Conservation (phyloP, 1,140 invertebrate species). For the Trichogramma pretiosum region DNA sequence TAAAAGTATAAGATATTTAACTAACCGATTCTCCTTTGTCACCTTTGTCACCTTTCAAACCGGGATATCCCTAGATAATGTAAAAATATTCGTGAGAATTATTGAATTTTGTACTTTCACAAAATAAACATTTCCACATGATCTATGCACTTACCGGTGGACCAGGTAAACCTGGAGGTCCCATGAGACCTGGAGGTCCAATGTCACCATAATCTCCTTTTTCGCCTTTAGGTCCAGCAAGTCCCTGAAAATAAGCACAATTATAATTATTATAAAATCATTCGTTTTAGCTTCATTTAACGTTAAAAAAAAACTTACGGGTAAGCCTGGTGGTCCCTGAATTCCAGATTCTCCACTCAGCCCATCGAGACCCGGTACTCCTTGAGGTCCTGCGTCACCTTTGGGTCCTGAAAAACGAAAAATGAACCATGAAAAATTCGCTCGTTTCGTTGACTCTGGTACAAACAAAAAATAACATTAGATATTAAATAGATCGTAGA, state of each 20-base stretch:
- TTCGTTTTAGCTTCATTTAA: not conserved
- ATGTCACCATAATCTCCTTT: conserved; percentile 87
- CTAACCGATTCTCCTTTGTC: conserved; percentile 88
- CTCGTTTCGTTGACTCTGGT: too few species aligned
- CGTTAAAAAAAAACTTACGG: conserved; percentile 45
- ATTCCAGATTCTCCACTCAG: conserved; percentile 55
- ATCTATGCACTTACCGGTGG: conserved; percentile 52
- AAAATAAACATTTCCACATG: conserved; percentile 3
- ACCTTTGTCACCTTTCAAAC: conserved; percentile 79
- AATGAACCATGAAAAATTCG: too few species aligned
- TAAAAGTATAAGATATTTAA: conserved; percentile 22
- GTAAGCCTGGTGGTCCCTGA: conserved; percentile 61
- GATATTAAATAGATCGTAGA: too few species aligned
- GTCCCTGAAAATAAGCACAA: too few species aligned
- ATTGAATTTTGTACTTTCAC: conserved; percentile 1
- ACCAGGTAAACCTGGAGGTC: conserved; percentile 75
- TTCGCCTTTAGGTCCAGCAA: conserved; percentile 75
- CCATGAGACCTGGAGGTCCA: conserved; percentile 77
- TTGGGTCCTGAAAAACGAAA: conserved; percentile 45
- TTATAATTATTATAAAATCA: too few species aligned
- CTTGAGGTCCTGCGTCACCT: conserved; percentile 50
- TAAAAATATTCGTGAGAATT: conserved; percentile 20
- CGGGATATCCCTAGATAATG: conserved; percentile 71
- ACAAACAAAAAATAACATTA: conserved; percentile 12
- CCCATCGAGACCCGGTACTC: conserved; percentile 52